Evolutionary conservation across 2,888 invertebrate genomes (phyloP), one percentile per base, ranked within the genome.

Genomic region (Coelogynopora nodosa): DNA sequence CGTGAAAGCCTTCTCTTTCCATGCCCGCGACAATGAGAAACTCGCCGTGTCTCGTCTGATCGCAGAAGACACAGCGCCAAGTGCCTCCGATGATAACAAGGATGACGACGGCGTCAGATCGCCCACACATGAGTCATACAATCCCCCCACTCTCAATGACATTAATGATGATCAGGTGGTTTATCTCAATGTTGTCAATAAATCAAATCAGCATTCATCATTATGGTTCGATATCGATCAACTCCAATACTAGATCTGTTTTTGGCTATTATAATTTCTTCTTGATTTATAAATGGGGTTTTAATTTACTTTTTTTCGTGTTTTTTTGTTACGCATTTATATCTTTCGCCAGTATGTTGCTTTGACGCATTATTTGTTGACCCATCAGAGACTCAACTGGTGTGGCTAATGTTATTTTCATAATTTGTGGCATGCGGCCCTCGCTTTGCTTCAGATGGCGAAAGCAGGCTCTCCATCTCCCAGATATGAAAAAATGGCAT

Each of bases 1-100:
- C 5, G 81, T 81, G 18, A 86, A 86, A 85, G 86, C 86, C 13
- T 49, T 86, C 84, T 85, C 83, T 31, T 86, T 86, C 81, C 86
- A 86, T 30, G 86, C 86, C 26, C 31, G 67, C 2, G 84, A 84
- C 30, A 81, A 86, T 31, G 81, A 85, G 10, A 86, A 84, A 29
- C 26, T 82, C 26, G 84, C 31, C 84, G 27, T 74, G 10, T 74
- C 74, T 2, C 74, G 74, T 5, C 74, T 74, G 10, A 74, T 74
- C 27, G 23, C 5, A 10, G 74, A 74, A 26, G 74, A 74, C 10
- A 26, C 74, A 13, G 23, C 18, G 2, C 10, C 74, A 2, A 23
- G 23, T 26, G 27, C 27, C 2, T 74, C 74, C 23, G 74, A 74
- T 26, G 74, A 74, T 23, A 74, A 74, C 74, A 74, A 74, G 74